Evolutionary conservation across 2,888 invertebrate genomes (phyloP), one percentile per base, ranked within the genome.

Genomic region (Charanyca ferruginea): DNA sequence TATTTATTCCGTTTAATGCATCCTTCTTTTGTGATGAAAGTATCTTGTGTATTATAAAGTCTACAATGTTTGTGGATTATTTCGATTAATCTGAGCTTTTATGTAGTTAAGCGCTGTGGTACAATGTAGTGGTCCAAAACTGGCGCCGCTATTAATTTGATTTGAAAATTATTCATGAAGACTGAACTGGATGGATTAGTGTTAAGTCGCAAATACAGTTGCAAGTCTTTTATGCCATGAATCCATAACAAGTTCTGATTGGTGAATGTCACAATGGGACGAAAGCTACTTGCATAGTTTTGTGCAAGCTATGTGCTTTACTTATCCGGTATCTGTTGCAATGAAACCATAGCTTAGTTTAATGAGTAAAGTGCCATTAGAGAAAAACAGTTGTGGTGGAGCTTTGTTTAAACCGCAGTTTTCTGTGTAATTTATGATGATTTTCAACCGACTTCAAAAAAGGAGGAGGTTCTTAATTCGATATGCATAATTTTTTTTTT

Each of bases 1-100:
- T 71, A 57, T 76, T 73, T 82, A 80, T 82, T 79, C 57, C 28
- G 44, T 76, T 80, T 82, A 74, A 78, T 69, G 63, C 20, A 65
- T 72, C 23, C 51, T 58, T 66, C 69, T 65, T 79, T 79, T 79
- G 74, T 81, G 67, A 59, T 65, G 59, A 38, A 66, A 42, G 41
- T 49, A 52, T 55, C 44, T 54, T 51, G 51, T 23, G n/a, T 58
- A 44, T 69, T 57, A 66, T 52, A 55, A 63, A 63, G 22, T 28
- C 66, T 72, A 81, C 81, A 79, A 66, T 63, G 77, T 79, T 48
- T 23, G 45, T 16, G 54, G 35, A 60, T 64, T 47, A 68, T 60
- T 64, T 49, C 51, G 61, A 77, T 71, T 68, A 77, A 80, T 70
- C 51, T 54, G 28, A 42, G 60, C 1, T 66, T 60, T 65, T 55